phyloP scores from a whole-genome alignment of 2,888 invertebrate species.

The Anthophora plumipes region DNA sequence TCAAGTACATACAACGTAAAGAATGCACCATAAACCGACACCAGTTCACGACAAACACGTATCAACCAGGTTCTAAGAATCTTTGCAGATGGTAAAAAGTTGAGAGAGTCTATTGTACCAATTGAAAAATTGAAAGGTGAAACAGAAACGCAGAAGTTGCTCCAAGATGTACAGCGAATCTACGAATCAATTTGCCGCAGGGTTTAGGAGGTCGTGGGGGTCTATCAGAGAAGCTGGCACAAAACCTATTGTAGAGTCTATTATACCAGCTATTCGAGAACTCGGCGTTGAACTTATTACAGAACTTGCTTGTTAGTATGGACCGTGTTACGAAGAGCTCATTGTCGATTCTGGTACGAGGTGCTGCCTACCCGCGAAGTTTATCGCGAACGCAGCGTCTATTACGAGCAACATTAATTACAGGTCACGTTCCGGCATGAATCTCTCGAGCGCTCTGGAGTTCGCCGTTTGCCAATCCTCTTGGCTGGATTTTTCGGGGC shows the following conservation, averaged over 20 bases:
- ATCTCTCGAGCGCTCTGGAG: neutral
- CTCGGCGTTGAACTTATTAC: conserved; percentile 17
- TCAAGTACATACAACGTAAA: too few species aligned
- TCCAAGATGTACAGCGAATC: neutral
- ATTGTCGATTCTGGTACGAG: conserved; percentile 8
- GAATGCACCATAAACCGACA: too few species aligned
- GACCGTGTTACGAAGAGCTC: conserved; percentile 12
- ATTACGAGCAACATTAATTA: conserved; percentile 3
- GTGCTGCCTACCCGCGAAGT: conserved; percentile 7
- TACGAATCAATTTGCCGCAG: neutral
- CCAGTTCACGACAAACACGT: too few species aligned
- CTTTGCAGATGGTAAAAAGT: too few species aligned
- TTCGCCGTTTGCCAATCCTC: conserved; percentile 10
- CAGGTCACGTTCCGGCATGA: neutral
- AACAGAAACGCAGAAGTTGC: neutral
- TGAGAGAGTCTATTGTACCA: neutral
- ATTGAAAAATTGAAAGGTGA: neutral
- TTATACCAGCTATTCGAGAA: conserved; percentile 14
- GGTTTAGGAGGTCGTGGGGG: neutral
- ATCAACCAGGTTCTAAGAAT: too few species aligned
- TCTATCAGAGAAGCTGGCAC: conserved; percentile 3
- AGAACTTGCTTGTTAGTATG: conserved; percentile 9
- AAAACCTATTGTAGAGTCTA: conserved; percentile 24
- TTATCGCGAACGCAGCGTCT: conserved; percentile 19
- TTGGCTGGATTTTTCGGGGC: conserved; percentile 7